Base-by-base conservation (phyloP, 2,797 vertebrate genomes). In the Enteromius treurensis region DNA sequence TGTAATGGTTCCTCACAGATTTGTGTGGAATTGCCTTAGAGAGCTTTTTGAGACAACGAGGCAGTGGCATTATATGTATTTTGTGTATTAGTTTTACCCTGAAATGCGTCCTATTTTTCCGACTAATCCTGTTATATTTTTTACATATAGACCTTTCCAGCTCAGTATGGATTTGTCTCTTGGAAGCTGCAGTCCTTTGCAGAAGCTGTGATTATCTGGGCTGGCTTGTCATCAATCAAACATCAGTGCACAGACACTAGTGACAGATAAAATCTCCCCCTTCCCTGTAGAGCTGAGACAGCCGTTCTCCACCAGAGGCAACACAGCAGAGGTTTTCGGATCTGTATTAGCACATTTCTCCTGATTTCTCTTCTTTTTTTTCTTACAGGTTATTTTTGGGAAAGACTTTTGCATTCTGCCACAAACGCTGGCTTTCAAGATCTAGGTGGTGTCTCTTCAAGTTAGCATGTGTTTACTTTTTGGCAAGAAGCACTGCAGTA, bases 181-280 rank as follows among this genome's bases (percentile, higher is more conserved):
- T 83, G 37, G 32, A 60, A 58, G 51, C 68, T 64, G 53, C 71
- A 55, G 34, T 49, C 26, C 9, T 69, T 13, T 23, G 26, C 70
- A 77, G 55, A 47, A 80, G 77, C 55, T 29, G 68, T n/a, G 76
- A 40, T 79, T 73, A 69, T 82, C 58, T 83, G 21, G 67, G 23
- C 69, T 78, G 29, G 42, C 49, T 82, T 78, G 74, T 79, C 79
- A 55, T 84, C 82, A 80, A 34, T 76, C 60, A 81, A n/a, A 76
- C 80, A 64, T 87, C 71, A 73, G 62, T 45, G 26, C 53, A 58
- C 74, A 65, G 65, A 53, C 77, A 3, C 64, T 71, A 40, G 65
- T 85, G 83, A 60, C 80, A 80, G 83, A 85, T 67, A 6, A 37
- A 45, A 64, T 84, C 68, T 78, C 53, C 65, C 23, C 34, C 34